Evolutionary conservation across 2,113 vertebrate species (phyloP), one percentile per base, ranked within the genome.

Genomic region (Atherinomorus stipes): DNA sequence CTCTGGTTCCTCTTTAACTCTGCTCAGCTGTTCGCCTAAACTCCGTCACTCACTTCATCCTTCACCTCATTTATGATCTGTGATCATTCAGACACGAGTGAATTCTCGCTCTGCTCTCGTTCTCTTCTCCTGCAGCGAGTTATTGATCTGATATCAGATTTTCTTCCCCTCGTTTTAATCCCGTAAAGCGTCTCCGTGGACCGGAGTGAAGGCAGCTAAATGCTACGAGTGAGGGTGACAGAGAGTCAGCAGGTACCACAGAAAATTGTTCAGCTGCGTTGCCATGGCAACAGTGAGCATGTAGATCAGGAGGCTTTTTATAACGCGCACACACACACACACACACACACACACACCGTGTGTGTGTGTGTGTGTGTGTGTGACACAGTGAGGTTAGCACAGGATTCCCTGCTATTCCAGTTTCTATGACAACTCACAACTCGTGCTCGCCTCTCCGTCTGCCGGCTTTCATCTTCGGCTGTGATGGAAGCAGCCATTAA

Each of bases 371-470:
- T n/a, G n/a, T n/a, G 31, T 34, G 31, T 31, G 28, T 76, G 74
- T 89, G 84, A 89, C 87, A 88, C 67, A 76, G 81, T 54, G 89
- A 89, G 88, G 83, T 90, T 90, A 89, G 88, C 81, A 87, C 86
- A 90, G 90, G 90, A 92, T 90, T 92, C 90, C 89, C 90, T 90
- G 83, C 85, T 84, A 88, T 87, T 86, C 86, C 81, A 90, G 90
- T 92, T 92, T 87, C 90, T 80, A 90, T 92, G 90, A 85, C 90
- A 90, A 92, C 90, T 76, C 81, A 73, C 78, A 80, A 84, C 84
- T 86, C 75, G 10, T 63, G 60, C 50, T 65, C 37, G 53, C 42
- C 78, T 68, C 40, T 4, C 45, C 34, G 31, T 71, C 73, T 49
- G 44, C 28, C 47, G 68, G 58, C 70, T 54, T 72, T 79, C 38